phyloP scores from a whole-genome alignment of 2,888 invertebrate species.

The Drosophila ustulata region DNA sequence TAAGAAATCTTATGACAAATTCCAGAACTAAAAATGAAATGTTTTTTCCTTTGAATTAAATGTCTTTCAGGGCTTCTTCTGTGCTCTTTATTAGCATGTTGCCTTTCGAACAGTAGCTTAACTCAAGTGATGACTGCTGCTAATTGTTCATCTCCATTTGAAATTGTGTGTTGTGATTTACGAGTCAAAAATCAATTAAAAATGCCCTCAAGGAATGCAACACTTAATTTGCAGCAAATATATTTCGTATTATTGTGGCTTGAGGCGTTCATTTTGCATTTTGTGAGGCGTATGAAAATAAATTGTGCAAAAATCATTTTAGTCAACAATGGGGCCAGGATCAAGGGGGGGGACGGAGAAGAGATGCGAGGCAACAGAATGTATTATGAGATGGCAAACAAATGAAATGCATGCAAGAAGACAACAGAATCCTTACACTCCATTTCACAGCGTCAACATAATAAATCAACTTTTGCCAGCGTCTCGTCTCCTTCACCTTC shows the following conservation, averaged over 20 bases:
- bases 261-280: conserved; percentile 40
- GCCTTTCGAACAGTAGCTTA: conserved; percentile 18
- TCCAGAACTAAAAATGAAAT: background rate
- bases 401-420: conserved; percentile 57
- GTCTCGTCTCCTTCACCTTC: conserved; percentile 1
- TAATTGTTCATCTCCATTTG: conserved; percentile 18
- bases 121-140: conserved; percentile 5
- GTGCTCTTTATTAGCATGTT: conserved; percentile 5
- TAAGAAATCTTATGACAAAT: background rate
- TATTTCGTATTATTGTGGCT: conserved; percentile 28
- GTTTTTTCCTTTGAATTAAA: background rate
- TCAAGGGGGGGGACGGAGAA: background rate
- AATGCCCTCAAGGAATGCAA: conserved; percentile 39
- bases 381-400: conserved; percentile 50
- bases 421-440: conserved; percentile 62
- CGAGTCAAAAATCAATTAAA: conserved; percentile 50
- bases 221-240: conserved; percentile 47
- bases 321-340: background rate
- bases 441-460: conserved; percentile 70
- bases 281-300: conserved; percentile 48
- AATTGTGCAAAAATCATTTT: conserved; percentile 47
- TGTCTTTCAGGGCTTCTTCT: background rate
- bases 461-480: conserved; percentile 63
- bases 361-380: conserved; percentile 17
- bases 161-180: conserved; percentile 22